Evolutionary conservation across 2,113 vertebrate species (phyloP), one percentile per base, ranked within the genome.

Genomic region (Perca flavescens): DNA sequence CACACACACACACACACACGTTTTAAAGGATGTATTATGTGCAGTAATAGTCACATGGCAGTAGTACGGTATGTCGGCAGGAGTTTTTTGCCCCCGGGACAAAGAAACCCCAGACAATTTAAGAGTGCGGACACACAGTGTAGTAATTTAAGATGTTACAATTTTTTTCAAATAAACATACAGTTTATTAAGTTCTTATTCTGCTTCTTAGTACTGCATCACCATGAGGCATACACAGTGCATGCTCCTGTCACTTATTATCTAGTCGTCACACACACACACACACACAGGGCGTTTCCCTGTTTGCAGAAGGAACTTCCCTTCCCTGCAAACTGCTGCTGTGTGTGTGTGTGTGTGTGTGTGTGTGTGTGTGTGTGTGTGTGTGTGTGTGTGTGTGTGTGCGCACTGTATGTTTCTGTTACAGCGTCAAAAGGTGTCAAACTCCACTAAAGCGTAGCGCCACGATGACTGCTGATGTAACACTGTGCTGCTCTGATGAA

Each of bases 221-320:
- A 62, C 36, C 11, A 53, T 28, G 16, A 81, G 40, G 7, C 22
- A 62, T 1, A 34, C 56, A n/a, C n/a, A n/a, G n/a, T n/a, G n/a
- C n/a, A n/a, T n/a, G n/a, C n/a, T n/a, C n/a, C n/a, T n/a, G n/a
- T n/a, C n/a, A n/a, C n/a, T n/a, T n/a, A n/a, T n/a, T n/a, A n/a
- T n/a, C n/a, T n/a, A n/a, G n/a, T n/a, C n/a, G n/a, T n/a, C 66
- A 66, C 43, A 52, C 53, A 36, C 53, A 57, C 57, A n/a, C 72
- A 52, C 43, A 76, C 34, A 49, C 36, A 25, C 65, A 86, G 91
- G 92, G 92, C 88, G 92, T 93, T 86, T 90, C 84, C 88, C 82
- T 83, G 67, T 90, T 91, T 92, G 90, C 74, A 88, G 67, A 74
- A 90, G 83, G 81, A 90, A 92, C 90, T 93, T 93, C 91, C 87